Percentiles rank a stretch among this genome's conserved stretches.
Conservation (phyloP, 1,140 invertebrate genomes). For the Ridgeia piscesae region DNA sequence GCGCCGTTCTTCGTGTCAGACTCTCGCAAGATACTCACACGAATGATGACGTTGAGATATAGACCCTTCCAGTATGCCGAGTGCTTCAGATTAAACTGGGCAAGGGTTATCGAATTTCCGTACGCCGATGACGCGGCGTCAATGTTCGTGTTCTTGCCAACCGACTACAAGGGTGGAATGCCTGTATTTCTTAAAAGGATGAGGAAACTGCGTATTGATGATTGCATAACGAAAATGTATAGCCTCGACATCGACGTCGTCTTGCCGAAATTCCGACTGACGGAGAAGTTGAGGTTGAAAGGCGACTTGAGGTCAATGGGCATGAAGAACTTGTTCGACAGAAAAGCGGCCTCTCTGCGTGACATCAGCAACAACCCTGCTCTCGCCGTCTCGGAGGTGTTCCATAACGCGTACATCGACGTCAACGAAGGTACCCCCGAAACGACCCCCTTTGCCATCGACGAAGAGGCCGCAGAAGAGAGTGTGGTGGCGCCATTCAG, state of each 20-base stretch:
- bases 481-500: background rate
- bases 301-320: slow-evolving; percentile 54
- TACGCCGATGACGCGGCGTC: slow-evolving; percentile 63
- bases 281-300: slow-evolving; percentile 37
- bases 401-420: slow-evolving; percentile 63
- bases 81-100: slow-evolving; percentile 63
- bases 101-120: slow-evolving; percentile 69
- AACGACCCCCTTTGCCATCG: slow-evolving; percentile 53
- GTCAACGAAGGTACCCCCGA: slow-evolving; percentile 60
- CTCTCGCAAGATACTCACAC: slow-evolving; percentile 38
- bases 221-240: background rate
- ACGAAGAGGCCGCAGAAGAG: slow-evolving; percentile 15
- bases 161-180: background rate
- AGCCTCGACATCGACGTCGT: slow-evolving; percentile 34
- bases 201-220: background rate
- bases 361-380: slow-evolving; percentile 36
- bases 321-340: slow-evolving; percentile 35
- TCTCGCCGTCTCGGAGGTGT: slow-evolving; percentile 46
- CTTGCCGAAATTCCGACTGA: slow-evolving; percentile 49
- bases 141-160: slow-evolving; percentile 75
- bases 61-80: slow-evolving; percentile 66
- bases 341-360: slow-evolving; percentile 35
- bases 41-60: slow-evolving; percentile 60
- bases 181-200: background rate
- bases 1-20: slow-evolving; percentile 44